phyloP scores from a whole-genome alignment of 1,140 invertebrate genomes.

The Hypsibius dujardini region DNA sequence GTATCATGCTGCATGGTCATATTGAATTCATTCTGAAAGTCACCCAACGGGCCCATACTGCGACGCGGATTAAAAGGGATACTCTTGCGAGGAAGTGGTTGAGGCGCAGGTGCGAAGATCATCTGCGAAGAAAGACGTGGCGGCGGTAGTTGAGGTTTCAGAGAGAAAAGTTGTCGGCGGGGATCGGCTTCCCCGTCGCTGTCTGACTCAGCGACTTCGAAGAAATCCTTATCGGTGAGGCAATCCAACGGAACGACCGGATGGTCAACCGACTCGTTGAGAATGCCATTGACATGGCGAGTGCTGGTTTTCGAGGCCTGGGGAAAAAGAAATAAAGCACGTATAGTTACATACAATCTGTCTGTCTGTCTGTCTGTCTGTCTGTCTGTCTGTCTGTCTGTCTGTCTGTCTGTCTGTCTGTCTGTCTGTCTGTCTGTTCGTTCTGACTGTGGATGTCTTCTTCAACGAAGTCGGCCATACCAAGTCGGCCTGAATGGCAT shows the following conservation, averaged over 20 bases:
- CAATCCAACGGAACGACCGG: not conserved
- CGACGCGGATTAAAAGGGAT: not conserved
- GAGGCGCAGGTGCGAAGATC: not conserved
- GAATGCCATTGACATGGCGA: not conserved
- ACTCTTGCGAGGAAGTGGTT: not conserved
- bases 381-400: too few relatives aligned
- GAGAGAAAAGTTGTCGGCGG: not conserved
- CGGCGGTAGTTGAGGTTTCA: not conserved
- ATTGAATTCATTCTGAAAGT: too few relatives aligned
- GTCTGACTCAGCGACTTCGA: not conserved
- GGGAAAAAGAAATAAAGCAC: not conserved
- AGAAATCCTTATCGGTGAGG: slow-evolving; percentile 1
- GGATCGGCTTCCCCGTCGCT: not conserved
- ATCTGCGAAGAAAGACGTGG: not conserved
- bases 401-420: too few relatives aligned
- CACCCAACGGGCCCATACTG: not conserved
- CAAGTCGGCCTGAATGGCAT: not conserved
- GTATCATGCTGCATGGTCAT: too few relatives aligned
- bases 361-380: too few relatives aligned
- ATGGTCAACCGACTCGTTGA: not conserved
- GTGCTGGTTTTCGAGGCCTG: not conserved
- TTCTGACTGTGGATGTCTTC: not conserved
- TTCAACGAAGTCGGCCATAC: not conserved
- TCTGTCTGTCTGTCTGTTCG: not conserved
- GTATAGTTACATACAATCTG: not conserved